Base-by-base conservation (phyloP, 2,113 vertebrate genomes). In the Protobothrops flavoviridis region DNA sequence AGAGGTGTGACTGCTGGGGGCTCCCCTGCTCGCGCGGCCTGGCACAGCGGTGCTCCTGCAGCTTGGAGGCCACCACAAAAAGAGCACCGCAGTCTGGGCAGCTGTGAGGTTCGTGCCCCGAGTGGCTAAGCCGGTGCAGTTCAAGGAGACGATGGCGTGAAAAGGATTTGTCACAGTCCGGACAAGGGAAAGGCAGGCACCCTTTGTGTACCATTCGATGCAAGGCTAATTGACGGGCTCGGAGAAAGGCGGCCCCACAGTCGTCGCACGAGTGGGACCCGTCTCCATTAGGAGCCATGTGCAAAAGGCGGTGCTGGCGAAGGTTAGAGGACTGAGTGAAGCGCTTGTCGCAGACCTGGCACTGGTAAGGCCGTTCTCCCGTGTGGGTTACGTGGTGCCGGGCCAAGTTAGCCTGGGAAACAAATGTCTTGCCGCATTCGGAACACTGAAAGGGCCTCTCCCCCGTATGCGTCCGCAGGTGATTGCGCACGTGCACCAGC, bases 271-370 rank as follows among this genome's bases (percentile, higher is more conserved):
- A 90, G 45, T 97, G 96, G 4, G 96, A 95, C 26, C 90, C 89
- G 0, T 97, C 88, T 0, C 93, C 95, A 0, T 95, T 95, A 0
- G 97, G 93, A 3, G 95, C 96, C 1, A 97, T 90, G 96, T 99
- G 98, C 74, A 99, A 97, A 88, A 98, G 96, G 6, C 98, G 98
- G 94, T 99, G 99, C 94, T 99, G 98, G 15, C 98, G 98, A 5
- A 99, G 98, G 93, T 99, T 99, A 59, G 98, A 99, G 5, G 98
- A 98, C 96, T 99, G 98, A 0, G 98, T 98, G 96, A 99, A 99
- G 87, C 98, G 97, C 92, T 98, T 98, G 88, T 97, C 97, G 59
- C 98, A 99, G 9, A 98, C 95, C 0, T 98, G 97, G 43, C 99
- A 99, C 52, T 98, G 98, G 95, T 99, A 98, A 0, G 98, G 99